A percentile compares a stretch with the other conserved stretches of the same genome.
phyloP scores from a whole-genome alignment of 2,797 vertebrate genomes.

The Sus cebifrons region DNA sequence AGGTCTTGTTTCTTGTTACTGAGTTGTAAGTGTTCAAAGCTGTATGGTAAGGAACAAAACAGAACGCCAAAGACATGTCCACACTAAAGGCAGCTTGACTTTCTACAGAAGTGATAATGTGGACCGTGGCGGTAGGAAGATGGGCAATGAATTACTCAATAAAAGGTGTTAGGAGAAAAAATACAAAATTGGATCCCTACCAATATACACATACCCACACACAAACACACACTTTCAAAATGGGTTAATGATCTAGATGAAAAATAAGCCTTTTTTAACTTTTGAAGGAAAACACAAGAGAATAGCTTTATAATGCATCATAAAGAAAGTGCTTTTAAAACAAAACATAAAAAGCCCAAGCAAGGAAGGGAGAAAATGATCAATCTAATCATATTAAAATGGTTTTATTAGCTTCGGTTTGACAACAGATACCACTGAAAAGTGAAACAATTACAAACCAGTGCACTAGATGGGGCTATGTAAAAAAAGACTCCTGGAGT shows the following conservation, averaged over 20 bases:
- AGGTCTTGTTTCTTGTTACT: background rate
- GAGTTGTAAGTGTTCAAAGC: background rate
- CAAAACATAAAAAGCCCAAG: background rate
- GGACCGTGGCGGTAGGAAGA: background rate
- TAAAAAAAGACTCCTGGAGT: background rate
- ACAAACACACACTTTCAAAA: background rate
- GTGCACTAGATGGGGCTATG: background rate
- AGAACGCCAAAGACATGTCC: background rate
- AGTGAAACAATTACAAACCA: background rate
- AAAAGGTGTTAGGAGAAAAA: background rate
- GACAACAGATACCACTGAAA: background rate
- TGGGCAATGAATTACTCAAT: background rate
- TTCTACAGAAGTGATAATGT: background rate
- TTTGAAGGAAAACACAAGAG: constrained; percentile 5
- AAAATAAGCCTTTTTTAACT: constrained; percentile 36
- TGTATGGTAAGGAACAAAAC: background rate
- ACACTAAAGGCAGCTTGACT: background rate
- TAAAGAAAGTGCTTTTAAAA: constrained; percentile 5
- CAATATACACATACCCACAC: background rate
- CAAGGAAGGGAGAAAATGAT: background rate
- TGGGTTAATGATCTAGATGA: background rate
- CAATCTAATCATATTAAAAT: background rate
- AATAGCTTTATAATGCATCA: background rate
- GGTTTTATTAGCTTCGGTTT: background rate
- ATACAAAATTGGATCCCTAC: background rate